phyloP scores from a whole-genome alignment of 1,140 invertebrate genomes.

The Globodera rostochiensis region DNA sequence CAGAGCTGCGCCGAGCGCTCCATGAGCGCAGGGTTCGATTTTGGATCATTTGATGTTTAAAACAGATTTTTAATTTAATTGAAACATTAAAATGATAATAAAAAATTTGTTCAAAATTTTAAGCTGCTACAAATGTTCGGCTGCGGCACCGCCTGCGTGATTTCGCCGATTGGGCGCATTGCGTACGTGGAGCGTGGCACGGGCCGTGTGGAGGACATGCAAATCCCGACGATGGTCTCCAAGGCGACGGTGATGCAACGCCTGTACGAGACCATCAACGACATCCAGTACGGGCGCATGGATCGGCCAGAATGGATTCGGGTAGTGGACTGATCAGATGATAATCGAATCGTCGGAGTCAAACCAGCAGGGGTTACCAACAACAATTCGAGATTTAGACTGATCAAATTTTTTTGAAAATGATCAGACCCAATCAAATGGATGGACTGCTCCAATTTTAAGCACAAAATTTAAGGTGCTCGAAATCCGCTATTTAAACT shows the following conservation, averaged over 20 bases:
- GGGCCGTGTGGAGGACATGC: slow-evolving; percentile 43
- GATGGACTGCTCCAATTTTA: too few relatives aligned
- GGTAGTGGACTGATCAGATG: slow-evolving; percentile 32
- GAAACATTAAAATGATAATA: background rate
- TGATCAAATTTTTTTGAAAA: too few relatives aligned
- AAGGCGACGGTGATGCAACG: slow-evolving; percentile 55
- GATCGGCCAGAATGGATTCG: slow-evolving; percentile 53
- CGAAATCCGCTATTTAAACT: too few relatives aligned
- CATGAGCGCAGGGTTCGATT: slow-evolving; percentile 80
- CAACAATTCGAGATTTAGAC: too few relatives aligned
- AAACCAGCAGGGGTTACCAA: too few relatives aligned
- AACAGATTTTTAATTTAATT: slow-evolving; percentile 3
- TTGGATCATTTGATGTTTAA: background rate
- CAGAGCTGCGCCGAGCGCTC: slow-evolving; percentile 76
- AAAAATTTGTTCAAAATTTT: slow-evolving; percentile 49
- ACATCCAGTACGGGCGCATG: slow-evolving; percentile 59
- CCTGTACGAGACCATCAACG: slow-evolving; percentile 58
- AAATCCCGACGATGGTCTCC: slow-evolving; percentile 59
- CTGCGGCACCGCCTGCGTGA: slow-evolving; percentile 60
- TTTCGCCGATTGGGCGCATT: slow-evolving; percentile 59
- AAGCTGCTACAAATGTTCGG: slow-evolving; percentile 60
- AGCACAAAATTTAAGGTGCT: too few relatives aligned
- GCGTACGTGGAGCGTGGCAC: slow-evolving; percentile 57
- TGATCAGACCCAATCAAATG: too few relatives aligned
- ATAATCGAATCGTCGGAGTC: too few relatives aligned